Conservation (phyloP, 2,113 vertebrate species). For the Nycticryphes semicollaris region DNA sequence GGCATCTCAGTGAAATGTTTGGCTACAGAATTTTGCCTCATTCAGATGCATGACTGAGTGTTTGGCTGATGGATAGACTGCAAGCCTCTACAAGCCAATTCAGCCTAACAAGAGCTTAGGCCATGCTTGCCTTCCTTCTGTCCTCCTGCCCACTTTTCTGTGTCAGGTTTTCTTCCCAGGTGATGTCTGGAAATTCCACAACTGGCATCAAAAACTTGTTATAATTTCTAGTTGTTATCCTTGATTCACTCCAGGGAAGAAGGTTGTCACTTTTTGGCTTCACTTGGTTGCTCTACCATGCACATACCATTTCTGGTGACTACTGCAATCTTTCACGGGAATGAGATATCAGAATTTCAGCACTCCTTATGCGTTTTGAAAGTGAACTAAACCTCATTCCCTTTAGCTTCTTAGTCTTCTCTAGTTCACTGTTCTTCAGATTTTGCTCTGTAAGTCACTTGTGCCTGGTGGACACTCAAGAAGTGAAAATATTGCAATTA, state of each 20-base stretch:
- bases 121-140: constrained; percentile 12
- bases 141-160: not conserved
- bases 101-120: not conserved
- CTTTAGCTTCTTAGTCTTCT: not conserved
- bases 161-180: constrained; percentile 25
- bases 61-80: constrained; percentile 41
- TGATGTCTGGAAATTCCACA: constrained; percentile 27
- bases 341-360: constrained; percentile 27
- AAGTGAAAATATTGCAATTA: not conserved
- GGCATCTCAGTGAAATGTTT: constrained; percentile 29
- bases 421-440: not conserved
- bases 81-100: not conserved
- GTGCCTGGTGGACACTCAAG: not conserved
- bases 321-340: constrained; percentile 1
- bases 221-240: constrained; percentile 41
- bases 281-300: constrained; percentile 32
- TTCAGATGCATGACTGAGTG: not conserved
- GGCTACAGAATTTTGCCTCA: constrained; percentile 33
- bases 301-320: not conserved
- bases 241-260: constrained; percentile 13
- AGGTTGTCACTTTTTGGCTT: constrained; percentile 13
- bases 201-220: constrained; percentile 30
- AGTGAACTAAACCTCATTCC: not conserved
- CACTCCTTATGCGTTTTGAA: not conserved
- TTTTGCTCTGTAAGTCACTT: not conserved